Base-by-base conservation (phyloP, 2,888 invertebrate genomes). In the Chesias legatella region DNA sequence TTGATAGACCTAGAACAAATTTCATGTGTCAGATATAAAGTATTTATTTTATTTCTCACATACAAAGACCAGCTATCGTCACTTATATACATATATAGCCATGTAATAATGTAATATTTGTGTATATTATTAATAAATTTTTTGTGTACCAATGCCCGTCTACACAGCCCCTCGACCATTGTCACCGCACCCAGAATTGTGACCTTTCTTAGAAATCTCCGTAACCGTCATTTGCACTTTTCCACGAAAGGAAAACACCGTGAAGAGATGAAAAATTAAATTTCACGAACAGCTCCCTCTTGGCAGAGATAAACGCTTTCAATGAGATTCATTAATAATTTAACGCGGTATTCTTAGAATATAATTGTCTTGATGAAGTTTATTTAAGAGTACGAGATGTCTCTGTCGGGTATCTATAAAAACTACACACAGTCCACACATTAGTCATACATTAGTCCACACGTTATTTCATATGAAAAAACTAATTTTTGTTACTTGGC, bases 181-280 rank as follows among this genome's bases (percentile, higher is more conserved):
- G 65, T 68, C 48, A 53, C 50, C 47, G 59, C 51, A 43, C 56
- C 43, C 57, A 63, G 64, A 67, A 68, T 58, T 58, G 53, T 55
- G 71, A 64, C 68, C 68, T 63, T 66, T 60, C 66, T 58, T 48
- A 52, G 74, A 76, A 77, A 79, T 79, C 77, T 78, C 69, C 49
- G 60, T 67, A 67, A 66, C 66, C 76, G 83, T 82, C 84, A 83
- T 80, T 83, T 78, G 79, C 83, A 83, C 79, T 79, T 79, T 79
- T 73, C 73, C 61, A 61, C 64, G 66, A 69, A 77, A 45, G 44
- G 36, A 79, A 80, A 79, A 76, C 73, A 76, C 66, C 61, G 59
- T 56, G 44, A 58, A 52, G 58, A 63, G 71, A 81, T 83, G 83
- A 84, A 80, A 83, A 83, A 84, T 84, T 77, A 80, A 82, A 77